Evolutionary conservation across 2,797 vertebrate species (phyloP).

Genomic region (Graptemys geographica): DNA sequence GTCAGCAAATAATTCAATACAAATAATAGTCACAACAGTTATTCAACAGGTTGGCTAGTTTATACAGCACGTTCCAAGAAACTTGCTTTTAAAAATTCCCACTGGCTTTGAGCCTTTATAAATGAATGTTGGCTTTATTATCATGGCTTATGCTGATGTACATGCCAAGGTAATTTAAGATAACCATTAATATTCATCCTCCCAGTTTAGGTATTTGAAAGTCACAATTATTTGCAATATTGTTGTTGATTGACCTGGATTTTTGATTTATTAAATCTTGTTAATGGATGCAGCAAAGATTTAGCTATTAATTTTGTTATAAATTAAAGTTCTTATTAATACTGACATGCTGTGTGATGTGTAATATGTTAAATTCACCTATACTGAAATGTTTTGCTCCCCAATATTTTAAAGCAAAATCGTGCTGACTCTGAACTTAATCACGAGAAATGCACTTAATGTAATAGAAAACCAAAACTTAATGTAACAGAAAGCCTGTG

Average conservation of each 20-base stretch:
- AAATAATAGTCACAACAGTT: background rate
- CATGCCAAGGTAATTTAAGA: slow-evolving; percentile 29
- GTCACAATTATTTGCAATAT: slow-evolving; percentile 55
- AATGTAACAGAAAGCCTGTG: background rate
- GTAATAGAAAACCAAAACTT: slow-evolving; percentile 2
- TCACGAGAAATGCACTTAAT: background rate
- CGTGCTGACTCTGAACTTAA: slow-evolving; percentile 2
- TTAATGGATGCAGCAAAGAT: slow-evolving; percentile 48
- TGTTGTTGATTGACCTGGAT: slow-evolving; percentile 46
- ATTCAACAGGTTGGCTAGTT: background rate
- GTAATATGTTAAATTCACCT: slow-evolving; percentile 36
- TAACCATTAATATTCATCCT: slow-evolving; percentile 42
- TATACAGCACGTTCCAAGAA: background rate
- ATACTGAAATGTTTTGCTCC: slow-evolving; percentile 29
- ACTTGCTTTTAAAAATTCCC: background rate
- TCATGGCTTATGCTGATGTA: background rate
- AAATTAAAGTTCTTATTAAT: slow-evolving; percentile 53
- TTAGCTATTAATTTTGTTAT: slow-evolving; percentile 45
- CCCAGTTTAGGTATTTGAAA: slow-evolving; percentile 48
- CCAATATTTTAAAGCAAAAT: slow-evolving; percentile 40
- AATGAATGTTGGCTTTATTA: background rate
- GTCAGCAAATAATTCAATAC: background rate
- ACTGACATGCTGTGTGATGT: background rate
- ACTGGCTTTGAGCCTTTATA: background rate
- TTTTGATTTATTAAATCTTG: slow-evolving; percentile 68